Conservation (phyloP, 2,888 invertebrate genomes). For the Odontocolon sp. region DNA sequence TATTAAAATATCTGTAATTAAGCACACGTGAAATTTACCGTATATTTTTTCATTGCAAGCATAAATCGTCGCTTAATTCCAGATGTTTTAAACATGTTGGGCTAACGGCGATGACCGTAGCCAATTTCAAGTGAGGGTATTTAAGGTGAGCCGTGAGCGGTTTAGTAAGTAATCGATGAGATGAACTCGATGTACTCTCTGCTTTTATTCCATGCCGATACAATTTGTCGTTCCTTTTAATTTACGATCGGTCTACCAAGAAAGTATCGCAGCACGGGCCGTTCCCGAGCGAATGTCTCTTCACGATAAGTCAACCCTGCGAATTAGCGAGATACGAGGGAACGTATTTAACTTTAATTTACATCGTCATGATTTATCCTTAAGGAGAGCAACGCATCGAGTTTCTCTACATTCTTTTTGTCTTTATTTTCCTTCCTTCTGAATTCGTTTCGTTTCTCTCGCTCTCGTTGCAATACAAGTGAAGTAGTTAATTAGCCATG, state of each 20-base stretch:
- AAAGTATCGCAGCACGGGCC: constrained; percentile 47
- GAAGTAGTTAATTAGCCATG: constrained; percentile 53
- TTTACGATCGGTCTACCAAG: constrained; percentile 67
- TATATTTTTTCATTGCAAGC: no score
- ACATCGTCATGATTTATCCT: constrained; percentile 72
- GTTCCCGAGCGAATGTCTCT: constrained; percentile 32
- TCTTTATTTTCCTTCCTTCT: constrained; percentile 14
- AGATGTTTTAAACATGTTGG: constrained; percentile 28
- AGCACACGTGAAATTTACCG: no score
- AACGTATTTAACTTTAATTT: constrained; percentile 70
- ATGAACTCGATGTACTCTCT: constrained; percentile 24
- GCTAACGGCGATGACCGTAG: constrained; percentile 30
- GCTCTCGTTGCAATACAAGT: constrained; percentile 32
- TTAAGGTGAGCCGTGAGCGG: constrained; percentile 7
- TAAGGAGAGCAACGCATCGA: constrained; percentile 53
- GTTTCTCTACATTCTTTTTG: constrained; percentile 61
- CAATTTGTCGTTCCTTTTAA: constrained; percentile 70
- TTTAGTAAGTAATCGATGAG: constrained; percentile 34
- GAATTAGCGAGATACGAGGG: constrained; percentile 29
- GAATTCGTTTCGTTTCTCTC: constrained; percentile 46
- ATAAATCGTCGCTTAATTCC: constrained; percentile 23
- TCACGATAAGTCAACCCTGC: constrained; percentile 69
- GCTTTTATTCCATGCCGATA: constrained; percentile 59
- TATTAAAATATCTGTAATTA: no score
- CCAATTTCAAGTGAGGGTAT: constrained; percentile 33